A percentile compares a stretch with the other conserved stretches of the same genome.
These are phyloP conservation scores for Oophaga sylvatica DNA, from an alignment of 2,797 vertebrate genomes.

Conservation along the genomic window DNA sequence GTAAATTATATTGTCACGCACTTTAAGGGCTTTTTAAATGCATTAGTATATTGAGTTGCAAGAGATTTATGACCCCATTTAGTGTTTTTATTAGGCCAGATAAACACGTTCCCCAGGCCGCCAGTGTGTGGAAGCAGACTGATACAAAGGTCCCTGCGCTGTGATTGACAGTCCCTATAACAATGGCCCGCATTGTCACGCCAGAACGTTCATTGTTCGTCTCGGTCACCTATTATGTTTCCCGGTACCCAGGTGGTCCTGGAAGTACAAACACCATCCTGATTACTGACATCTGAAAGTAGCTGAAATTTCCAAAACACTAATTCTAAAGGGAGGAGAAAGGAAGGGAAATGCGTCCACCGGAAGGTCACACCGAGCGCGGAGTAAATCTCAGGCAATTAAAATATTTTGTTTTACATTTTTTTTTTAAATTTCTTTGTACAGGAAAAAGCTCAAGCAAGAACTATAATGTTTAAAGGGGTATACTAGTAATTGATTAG, in stretches of 20 bases:
- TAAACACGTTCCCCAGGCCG: conserved; percentile 75
- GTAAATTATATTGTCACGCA: conserved; percentile 2
- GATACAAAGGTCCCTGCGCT: conserved; percentile 30
- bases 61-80: conserved; percentile 74
- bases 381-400: not conserved
- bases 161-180: conserved; percentile 68
- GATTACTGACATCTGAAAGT: conserved; percentile 68
- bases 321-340: not conserved
- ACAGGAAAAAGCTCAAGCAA: too few relatives aligned
- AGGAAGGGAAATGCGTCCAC: not conserved
- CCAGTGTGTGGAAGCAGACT: conserved; percentile 66
- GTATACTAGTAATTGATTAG: not conserved
- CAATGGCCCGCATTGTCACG: conserved; percentile 70
- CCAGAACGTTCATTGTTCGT: conserved; percentile 58
- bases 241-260: conserved; percentile 66
- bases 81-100: conserved; percentile 79
- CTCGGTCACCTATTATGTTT: conserved; percentile 64
- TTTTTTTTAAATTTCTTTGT: not conserved
- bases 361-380: not conserved
- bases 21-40: conserved; percentile 17
- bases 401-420: not conserved
- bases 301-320: conserved; percentile 58
- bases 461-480: not conserved
- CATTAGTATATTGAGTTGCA: conserved; percentile 69
- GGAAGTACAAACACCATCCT: conserved; percentile 63